phyloP scores from a whole-genome alignment of 2,113 vertebrate species.

The Leucopsar rothschildi region DNA sequence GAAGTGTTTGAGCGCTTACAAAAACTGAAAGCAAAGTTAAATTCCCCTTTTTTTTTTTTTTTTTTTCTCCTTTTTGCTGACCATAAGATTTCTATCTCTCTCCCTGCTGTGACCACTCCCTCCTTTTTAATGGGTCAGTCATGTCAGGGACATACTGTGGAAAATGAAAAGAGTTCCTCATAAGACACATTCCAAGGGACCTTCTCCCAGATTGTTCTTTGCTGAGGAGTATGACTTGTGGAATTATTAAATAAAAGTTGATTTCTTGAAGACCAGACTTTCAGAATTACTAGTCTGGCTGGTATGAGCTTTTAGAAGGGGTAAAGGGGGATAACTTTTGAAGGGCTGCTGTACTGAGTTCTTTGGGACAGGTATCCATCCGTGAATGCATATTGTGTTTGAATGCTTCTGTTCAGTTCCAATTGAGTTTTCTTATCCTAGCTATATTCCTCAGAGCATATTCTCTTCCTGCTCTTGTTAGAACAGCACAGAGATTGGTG shows the following conservation, averaged over 20 bases:
- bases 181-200: neutral
- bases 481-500: neutral
- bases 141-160: neutral
- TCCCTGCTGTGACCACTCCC: neutral
- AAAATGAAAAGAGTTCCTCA: neutral
- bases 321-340: neutral
- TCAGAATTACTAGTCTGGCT: neutral
- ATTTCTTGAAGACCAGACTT: neutral
- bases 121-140: neutral
- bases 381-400: neutral
- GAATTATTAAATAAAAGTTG: neutral
- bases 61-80: neutral
- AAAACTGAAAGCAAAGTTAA: neutral
- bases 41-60: neutral
- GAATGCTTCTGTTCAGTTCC: neutral
- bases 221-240: neutral
- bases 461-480: neutral
- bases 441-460: neutral
- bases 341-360: neutral
- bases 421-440: neutral
- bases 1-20: neutral
- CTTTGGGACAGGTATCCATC: neutral
- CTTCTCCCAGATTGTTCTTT: neutral
- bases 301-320: neutral
- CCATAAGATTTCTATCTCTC: neutral